phyloP scores from a whole-genome alignment of 2,113 vertebrate genomes.

The Coracopsis vasa region DNA sequence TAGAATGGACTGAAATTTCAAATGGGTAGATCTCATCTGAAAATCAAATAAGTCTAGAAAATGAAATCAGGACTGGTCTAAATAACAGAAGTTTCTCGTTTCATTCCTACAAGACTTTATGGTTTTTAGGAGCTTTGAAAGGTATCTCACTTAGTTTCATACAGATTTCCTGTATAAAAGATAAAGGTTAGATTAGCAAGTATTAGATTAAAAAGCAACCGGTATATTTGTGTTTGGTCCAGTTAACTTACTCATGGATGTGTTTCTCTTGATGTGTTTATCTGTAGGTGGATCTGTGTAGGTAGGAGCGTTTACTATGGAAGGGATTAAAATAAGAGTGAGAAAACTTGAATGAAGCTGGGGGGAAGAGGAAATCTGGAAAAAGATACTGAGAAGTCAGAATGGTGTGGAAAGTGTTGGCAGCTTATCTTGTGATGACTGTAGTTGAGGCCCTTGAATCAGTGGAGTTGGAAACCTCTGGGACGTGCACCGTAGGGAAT shows the following conservation, averaged over 20 bases:
- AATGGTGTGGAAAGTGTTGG: neutral
- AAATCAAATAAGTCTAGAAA: neutral
- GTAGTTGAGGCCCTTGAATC: neutral
- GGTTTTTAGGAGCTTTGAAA: neutral
- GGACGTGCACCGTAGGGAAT: neutral
- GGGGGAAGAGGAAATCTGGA: neutral
- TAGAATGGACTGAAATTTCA: neutral
- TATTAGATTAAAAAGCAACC: neutral
- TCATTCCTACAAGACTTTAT: neutral
- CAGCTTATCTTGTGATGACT: neutral
- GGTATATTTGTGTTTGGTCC: neutral
- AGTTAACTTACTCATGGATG: neutral
- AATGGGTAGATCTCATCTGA: neutral
- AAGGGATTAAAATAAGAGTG: neutral
- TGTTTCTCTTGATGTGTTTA: neutral
- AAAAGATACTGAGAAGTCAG: neutral
- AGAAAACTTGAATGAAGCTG: neutral
- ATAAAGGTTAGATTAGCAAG: neutral
- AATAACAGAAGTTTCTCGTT: neutral
- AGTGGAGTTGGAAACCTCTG: neutral
- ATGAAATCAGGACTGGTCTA: neutral
- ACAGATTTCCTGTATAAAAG: neutral
- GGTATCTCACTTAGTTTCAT: neutral
- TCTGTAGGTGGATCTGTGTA: neutral
- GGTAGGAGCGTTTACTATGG: neutral